These are phyloP conservation scores for Gobiocypris rarus DNA, from an alignment of 2,113 vertebrate species.

Conservation along the genomic window DNA sequence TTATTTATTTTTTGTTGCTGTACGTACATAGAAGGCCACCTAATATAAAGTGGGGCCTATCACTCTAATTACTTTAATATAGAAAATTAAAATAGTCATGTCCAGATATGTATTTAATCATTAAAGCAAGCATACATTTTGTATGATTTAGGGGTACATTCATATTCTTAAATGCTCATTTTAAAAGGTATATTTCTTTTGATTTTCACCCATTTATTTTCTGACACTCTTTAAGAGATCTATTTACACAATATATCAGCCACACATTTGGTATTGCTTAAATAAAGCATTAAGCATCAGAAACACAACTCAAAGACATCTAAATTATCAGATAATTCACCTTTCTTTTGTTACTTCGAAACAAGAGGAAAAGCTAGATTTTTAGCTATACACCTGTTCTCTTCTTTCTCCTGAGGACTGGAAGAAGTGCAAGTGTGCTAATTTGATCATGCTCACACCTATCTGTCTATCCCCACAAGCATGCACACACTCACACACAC, in stretches of 20 bases:
- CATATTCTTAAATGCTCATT: background rate
- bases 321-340: constrained; percentile 3
- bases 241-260: background rate
- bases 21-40: too few relatives aligned
- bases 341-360: background rate
- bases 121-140: too few relatives aligned
- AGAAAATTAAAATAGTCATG: too few relatives aligned
- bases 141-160: too few relatives aligned
- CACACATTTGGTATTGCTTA: background rate
- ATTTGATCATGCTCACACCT: constrained; percentile 47
- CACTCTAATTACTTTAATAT: too few relatives aligned
- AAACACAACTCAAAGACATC: background rate
- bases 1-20: too few relatives aligned
- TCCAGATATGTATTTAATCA: too few relatives aligned
- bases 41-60: too few relatives aligned
- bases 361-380: background rate
- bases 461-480: constrained; percentile 18
- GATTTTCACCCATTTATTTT: background rate
- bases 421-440: constrained; percentile 36
- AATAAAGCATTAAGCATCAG: background rate
- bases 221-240: background rate
- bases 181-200: background rate
- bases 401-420: constrained; percentile 17
- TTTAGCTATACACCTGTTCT: constrained; percentile 2
- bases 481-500: constrained; percentile 20